Evolutionary conservation across 2,888 invertebrate species (phyloP).

Genomic region (Mimas tiliae): DNA sequence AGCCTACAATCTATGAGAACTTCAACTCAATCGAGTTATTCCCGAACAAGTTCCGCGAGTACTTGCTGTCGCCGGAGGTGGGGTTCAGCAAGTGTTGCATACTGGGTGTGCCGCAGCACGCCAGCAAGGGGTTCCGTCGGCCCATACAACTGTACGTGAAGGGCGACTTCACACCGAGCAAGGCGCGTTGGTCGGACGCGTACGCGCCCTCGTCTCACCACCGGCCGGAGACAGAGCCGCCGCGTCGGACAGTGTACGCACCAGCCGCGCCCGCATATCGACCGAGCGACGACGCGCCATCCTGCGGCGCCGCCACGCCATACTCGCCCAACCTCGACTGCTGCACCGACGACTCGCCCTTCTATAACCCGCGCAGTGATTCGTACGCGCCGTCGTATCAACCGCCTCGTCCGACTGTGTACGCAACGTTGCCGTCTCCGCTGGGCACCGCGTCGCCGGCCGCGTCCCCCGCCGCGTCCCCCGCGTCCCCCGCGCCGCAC

Average conservation of each 20-base stretch:
- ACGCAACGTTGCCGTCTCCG: constrained; percentile 79
- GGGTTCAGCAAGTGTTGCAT: constrained; percentile 96
- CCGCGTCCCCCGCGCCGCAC: constrained; percentile 63
- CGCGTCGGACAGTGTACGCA: constrained; percentile 80
- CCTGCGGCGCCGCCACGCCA: constrained; percentile 80
- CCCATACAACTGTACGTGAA: constrained; percentile 90
- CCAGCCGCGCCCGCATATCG: constrained; percentile 76
- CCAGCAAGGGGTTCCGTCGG: constrained; percentile 94
- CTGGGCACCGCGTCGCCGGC: constrained; percentile 72
- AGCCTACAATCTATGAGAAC: constrained; percentile 94
- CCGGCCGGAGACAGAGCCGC: constrained; percentile 82
- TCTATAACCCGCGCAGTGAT: constrained; percentile 82
- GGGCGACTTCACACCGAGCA: constrained; percentile 86
- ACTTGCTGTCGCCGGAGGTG: constrained; percentile 94
- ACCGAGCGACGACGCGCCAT: constrained; percentile 81
- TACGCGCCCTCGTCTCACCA: constrained; percentile 87
- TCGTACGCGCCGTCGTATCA: constrained; percentile 81
- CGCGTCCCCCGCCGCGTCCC: constrained; percentile 68
- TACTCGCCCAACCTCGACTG: constrained; percentile 79
- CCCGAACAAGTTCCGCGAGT: constrained; percentile 97
- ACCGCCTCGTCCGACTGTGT: constrained; percentile 79
- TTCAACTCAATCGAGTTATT: constrained; percentile 94
- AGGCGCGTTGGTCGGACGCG: constrained; percentile 87
- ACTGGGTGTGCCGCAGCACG: constrained; percentile 92
- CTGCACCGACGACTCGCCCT: constrained; percentile 77